These are phyloP conservation scores for Mnemiopsis leidyi DNA, from an alignment of 37 sponge, comb jelly and placozoan genomes.

Conservation along the genomic window DNA sequence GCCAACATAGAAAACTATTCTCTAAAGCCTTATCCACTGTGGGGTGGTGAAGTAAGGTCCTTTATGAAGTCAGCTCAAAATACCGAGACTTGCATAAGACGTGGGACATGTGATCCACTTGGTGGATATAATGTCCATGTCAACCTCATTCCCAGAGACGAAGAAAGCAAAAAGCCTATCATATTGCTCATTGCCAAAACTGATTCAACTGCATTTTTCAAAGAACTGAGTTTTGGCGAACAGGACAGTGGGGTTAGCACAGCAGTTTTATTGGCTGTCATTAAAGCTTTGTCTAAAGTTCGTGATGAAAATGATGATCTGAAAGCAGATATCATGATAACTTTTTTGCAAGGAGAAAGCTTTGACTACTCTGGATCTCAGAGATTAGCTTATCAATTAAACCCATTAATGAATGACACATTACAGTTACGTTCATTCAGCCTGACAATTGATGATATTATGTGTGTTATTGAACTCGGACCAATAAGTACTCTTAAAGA, in stretches of 20 bases:
- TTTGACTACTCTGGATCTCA: conserved; percentile 61
- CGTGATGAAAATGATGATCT: neutral
- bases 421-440: neutral
- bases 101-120: conserved; percentile 56
- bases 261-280: neutral
- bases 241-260: neutral
- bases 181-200: conserved; percentile 19
- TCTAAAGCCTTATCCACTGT: neutral
- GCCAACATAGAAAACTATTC: neutral
- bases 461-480: conserved; percentile 26
- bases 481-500: conserved; percentile 3
- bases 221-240: conserved; percentile 41
- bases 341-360: conserved; percentile 43
- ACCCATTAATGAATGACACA: neutral
- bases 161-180: neutral
- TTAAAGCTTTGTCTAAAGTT: conserved; percentile 14
- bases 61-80: conserved; percentile 53
- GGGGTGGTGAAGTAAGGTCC: neutral
- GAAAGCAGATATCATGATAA: conserved; percentile 4
- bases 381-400: conserved; percentile 8
- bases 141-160: neutral
- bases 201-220: conserved; percentile 61
- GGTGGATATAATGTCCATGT: neutral
- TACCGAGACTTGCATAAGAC: conserved; percentile 39
- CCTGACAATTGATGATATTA: neutral